Base-by-base conservation (phyloP, 2,888 invertebrate species). In the Proisotoma minuta region DNA sequence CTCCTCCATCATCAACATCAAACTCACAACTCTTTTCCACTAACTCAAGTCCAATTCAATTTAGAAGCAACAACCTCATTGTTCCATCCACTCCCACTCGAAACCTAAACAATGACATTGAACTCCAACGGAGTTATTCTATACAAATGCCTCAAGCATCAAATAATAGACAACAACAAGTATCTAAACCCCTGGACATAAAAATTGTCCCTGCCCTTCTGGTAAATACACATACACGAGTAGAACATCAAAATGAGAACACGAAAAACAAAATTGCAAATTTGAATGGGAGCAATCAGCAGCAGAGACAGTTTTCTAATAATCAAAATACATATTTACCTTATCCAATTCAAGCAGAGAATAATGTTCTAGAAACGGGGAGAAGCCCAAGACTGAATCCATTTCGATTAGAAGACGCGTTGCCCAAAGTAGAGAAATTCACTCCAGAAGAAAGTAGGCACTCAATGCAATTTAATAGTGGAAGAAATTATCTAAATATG, bases 151-250 rank as follows among this genome's bases (percentile, higher is more conserved):
- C 61, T 3, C 40, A 56, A 43, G 5, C 43, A 27, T 28, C 59
- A 1, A 52, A 20, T 39, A 56, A 40, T 29, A 40, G 53, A 8
- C 40, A 40, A n/a, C n/a, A n/a, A n/a, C n/a, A n/a, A n/a, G 2
- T 54, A 29, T 27, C 61, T 10, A 58, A 54, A 39, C 61, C 68
- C 1, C 50, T 48, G 40, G 63, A 69, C 22, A 69, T 69, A 15
- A 69, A 69, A 59, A 66, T 69, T 5, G 62, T 69, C 10, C 68
- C 68, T 5, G 68, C 68, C n/a, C 28, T 69, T 2, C 64, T 69
- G 29, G 68, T 69, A 15, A 65, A 69, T 40, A 61, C 63, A 5
- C 68, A 69, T 22, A 64, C 66, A 1, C 59, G 64, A 5, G 68
- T 69, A 8, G 66, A 62, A 26, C 28, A 62, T 22, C 63, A 59